These are phyloP conservation scores for Pteruthius melanotis DNA, from an alignment of 2,113 vertebrate species.

Conservation along the genomic window DNA sequence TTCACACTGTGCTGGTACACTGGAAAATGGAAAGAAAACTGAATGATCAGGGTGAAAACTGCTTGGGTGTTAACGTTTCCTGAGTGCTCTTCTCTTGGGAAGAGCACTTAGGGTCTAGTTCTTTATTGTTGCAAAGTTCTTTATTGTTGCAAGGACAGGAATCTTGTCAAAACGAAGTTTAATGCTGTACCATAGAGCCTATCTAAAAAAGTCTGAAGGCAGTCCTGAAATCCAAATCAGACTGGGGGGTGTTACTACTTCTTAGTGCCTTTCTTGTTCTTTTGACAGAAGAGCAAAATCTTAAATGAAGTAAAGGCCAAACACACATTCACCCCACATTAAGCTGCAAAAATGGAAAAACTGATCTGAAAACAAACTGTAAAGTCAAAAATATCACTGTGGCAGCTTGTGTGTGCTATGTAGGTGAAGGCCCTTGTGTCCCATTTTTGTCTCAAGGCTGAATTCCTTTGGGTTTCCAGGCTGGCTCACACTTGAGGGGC, in stretches of 20 bases:
- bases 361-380: neutral
- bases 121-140: too few relatives aligned
- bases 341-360: neutral
- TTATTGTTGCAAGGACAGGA: neutral
- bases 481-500: neutral
- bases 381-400: neutral
- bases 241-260: neutral
- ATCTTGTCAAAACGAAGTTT: neutral
- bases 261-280: neutral
- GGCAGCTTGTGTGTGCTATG: neutral
- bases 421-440: neutral
- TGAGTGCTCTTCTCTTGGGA: neutral
- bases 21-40: neutral
- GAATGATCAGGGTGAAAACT: neutral
- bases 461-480: neutral
- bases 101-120: neutral
- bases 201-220: neutral
- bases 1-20: neutral
- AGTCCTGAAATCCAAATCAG: neutral
- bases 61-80: neutral
- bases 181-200: neutral
- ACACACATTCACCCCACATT: neutral
- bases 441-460: neutral
- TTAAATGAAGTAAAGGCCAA: neutral
- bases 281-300: neutral